Conservation (phyloP, 2,888 invertebrate species). For the Nymphalis urticae region DNA sequence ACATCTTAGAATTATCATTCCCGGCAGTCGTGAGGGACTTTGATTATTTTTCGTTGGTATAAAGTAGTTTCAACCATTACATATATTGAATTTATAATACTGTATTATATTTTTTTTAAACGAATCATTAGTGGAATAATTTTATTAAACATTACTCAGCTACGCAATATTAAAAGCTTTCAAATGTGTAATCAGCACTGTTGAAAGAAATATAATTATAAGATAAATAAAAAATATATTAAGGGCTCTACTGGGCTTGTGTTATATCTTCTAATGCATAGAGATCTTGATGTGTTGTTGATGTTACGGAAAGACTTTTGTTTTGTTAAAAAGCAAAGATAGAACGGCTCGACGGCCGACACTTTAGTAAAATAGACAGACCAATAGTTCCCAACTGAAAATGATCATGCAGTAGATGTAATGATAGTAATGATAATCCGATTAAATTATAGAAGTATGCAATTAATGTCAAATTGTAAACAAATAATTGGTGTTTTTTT, state of each 20-base stretch:
- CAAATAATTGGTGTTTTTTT: too few species aligned
- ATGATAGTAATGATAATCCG: not conserved
- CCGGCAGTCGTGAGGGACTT: constrained; percentile 50
- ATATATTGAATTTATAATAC: not conserved
- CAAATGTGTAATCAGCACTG: constrained; percentile 49
- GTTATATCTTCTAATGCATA: constrained; percentile 50
- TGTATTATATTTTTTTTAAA: constrained; percentile 23
- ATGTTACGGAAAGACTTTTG: constrained; percentile 64
- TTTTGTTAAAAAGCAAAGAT: constrained; percentile 65
- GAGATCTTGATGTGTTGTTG: constrained; percentile 64
- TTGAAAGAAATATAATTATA: constrained; percentile 49
- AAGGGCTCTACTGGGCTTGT: constrained; percentile 52
- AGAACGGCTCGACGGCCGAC: constrained; percentile 58
- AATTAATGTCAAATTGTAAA: too few species aligned
- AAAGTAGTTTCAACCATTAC: not conserved
- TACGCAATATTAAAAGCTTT: constrained; percentile 40
- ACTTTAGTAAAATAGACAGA: constrained; percentile 69
- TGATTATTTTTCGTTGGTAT: constrained; percentile 51
- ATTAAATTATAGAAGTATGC: too few species aligned
- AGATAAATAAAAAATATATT: constrained; percentile 58
- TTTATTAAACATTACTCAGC: constrained; percentile 30
- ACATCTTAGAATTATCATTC: constrained; percentile 67
- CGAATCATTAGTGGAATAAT: constrained; percentile 25
- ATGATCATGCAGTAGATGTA: constrained; percentile 47
- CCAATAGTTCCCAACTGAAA: constrained; percentile 50